Evolutionary conservation across 2,888 invertebrate genomes (phyloP), one percentile per base, ranked within the genome.

Genomic region (Podabrus alpinus): DNA sequence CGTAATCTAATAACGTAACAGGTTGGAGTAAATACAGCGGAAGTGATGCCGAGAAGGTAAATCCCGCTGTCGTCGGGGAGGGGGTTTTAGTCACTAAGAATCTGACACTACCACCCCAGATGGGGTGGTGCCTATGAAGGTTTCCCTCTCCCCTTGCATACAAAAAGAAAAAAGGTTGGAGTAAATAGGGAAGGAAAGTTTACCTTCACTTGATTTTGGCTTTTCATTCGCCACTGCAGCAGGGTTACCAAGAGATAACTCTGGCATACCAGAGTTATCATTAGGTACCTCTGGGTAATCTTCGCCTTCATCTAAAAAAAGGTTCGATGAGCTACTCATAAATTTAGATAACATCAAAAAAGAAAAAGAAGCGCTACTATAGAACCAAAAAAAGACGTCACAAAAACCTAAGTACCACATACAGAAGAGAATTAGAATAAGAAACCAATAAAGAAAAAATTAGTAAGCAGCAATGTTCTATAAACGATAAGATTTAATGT

Each of bases 141-240:
- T n/a, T n/a, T n/a, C n/a, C n/a, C n/a, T n/a, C n/a, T n/a, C n/a
- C n/a, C n/a, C n/a, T n/a, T n/a, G n/a, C n/a, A n/a, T n/a, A n/a
- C n/a, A n/a, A n/a, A n/a, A n/a, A n/a, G n/a, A n/a, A n/a, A n/a
- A n/a, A n/a, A 13, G 11, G 25, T 68, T 16, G 45, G 19, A 9
- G 16, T 21, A 17, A 62, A 17, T 62, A n/a, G n/a, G 0, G 13
- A 67, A 19, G 15, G 16, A 59, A 60, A 60, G 15, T 66, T 68
- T 72, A 76, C 76, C 76, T 73, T 73, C 73, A 25, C 70, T 68
- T 9, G 71, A 66, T 67, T 74, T 74, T 66, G 74, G 62, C 2
- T 64, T 64, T 64, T 64, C 62, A 9, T 15, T 64, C 11, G 13
- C 21, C 5, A 45, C 45, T 45, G 5, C n/a, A 1, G 9, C 45